phyloP scores from a whole-genome alignment of 1,140 invertebrate species.

The Drosophila sp. region DNA sequence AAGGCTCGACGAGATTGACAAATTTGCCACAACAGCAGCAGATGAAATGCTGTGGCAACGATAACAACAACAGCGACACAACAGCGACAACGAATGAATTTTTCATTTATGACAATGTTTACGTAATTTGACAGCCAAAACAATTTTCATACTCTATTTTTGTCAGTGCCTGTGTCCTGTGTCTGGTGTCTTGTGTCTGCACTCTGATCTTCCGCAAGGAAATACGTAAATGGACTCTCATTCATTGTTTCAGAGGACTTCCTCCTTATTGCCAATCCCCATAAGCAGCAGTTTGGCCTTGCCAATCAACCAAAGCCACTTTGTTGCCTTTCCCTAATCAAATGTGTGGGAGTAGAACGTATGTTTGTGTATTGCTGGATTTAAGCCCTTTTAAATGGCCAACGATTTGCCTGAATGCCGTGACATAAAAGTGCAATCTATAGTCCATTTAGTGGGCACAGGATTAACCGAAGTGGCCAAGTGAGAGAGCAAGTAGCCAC shows the following conservation, averaged over 20 bases:
- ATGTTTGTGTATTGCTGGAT: constrained; percentile 43
- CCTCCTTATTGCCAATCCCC: neutral
- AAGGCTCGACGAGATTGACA: constrained; percentile 67
- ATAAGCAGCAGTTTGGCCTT: constrained; percentile 16
- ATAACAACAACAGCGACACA: neutral
- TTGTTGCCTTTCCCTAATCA: constrained; percentile 38
- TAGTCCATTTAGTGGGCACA: constrained; percentile 58
- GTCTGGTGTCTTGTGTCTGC: neutral
- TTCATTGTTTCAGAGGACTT: constrained; percentile 57
- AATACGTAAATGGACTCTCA: constrained; percentile 72
- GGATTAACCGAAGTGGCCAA: constrained; percentile 51
- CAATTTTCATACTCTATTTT: constrained; percentile 58
- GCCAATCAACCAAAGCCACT: constrained; percentile 42
- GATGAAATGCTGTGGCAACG: constrained; percentile 60
- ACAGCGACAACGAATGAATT: constrained; percentile 49
- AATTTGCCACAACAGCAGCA: constrained; percentile 63
- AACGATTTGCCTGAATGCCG: constrained; percentile 76
- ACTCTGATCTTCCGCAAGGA: constrained; percentile 20
- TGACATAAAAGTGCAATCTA: constrained; percentile 79
- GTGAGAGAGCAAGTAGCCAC: constrained; percentile 57
- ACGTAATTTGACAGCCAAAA: constrained; percentile 81
- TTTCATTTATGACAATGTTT: constrained; percentile 83
- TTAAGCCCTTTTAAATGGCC: constrained; percentile 75
- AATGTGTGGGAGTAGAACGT: constrained; percentile 21
- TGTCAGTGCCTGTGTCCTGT: too few species aligned